These are phyloP conservation scores for Etheostoma cragini DNA, from an alignment of 2,113 vertebrate genomes.

Conservation along the genomic window DNA sequence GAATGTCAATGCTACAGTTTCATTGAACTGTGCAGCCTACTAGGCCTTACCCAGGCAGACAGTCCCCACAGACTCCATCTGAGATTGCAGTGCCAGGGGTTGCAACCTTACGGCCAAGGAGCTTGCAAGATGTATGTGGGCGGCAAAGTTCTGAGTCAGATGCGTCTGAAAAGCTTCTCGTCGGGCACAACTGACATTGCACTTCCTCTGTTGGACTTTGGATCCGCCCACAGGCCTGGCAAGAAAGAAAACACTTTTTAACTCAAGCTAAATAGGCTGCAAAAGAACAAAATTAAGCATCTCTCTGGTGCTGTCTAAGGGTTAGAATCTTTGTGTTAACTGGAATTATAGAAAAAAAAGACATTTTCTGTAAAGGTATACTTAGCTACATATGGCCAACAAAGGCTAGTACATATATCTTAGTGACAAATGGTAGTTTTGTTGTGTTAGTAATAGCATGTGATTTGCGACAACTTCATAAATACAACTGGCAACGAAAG, in stretches of 20 bases:
- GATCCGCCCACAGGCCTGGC: slow-evolving; percentile 79
- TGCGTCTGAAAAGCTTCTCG: slow-evolving; percentile 87
- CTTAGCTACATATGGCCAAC: not conserved
- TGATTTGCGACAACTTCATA: not conserved
- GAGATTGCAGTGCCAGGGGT: slow-evolving; percentile 72
- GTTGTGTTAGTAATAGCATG: slow-evolving; percentile 1
- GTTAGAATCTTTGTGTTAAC: not conserved
- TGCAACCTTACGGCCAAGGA: slow-evolving; percentile 74
- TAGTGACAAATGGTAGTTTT: not conserved
- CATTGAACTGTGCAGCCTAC: slow-evolving; percentile 1
- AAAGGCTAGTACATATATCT: not conserved
- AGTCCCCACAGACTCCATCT: slow-evolving; percentile 87
- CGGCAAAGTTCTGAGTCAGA: slow-evolving; percentile 79
- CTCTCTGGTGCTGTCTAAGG: not conserved
- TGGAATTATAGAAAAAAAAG: not conserved
- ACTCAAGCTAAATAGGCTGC: not conserved
- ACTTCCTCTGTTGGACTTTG: slow-evolving; percentile 65
- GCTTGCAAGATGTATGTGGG: slow-evolving; percentile 82
- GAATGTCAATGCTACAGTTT: slow-evolving; percentile 7
- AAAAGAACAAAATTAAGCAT: not conserved
- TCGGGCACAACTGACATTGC: slow-evolving; percentile 85
- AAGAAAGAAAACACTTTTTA: not conserved
- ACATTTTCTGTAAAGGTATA: not conserved
- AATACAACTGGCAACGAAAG: slow-evolving; percentile 6
- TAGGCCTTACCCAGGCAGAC: slow-evolving; percentile 86